Percentiles rank a stretch among this genome's conserved stretches.
phyloP scores from a whole-genome alignment of 1,140 invertebrate genomes.

The Leptonema lineaticorne region DNA sequence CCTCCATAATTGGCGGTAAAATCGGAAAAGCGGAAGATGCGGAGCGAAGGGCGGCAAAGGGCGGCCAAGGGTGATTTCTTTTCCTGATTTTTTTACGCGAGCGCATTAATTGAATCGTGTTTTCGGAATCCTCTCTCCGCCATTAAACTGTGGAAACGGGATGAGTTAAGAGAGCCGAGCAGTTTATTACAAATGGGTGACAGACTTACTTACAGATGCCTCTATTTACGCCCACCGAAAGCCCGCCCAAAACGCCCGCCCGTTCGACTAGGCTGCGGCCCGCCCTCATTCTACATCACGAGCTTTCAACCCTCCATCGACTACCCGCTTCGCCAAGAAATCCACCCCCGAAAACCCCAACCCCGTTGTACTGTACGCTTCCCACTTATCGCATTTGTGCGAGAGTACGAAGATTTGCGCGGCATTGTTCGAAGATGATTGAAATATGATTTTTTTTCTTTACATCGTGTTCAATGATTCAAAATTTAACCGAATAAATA shows the following conservation, averaged over 20 bases:
- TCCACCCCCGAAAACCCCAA: too few relatives aligned
- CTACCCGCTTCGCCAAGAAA: not conserved
- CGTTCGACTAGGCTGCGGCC: not conserved
- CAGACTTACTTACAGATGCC: constrained; percentile 40
- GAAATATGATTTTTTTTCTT: constrained; percentile 40
- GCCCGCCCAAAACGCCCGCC: not conserved
- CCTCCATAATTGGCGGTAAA: not conserved
- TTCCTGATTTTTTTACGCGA: not conserved
- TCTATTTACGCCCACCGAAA: constrained; percentile 28
- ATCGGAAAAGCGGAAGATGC: not conserved
- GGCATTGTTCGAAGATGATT: constrained; percentile 40
- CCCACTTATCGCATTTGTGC: constrained; percentile 36
- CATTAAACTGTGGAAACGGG: too few relatives aligned
- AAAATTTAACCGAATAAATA: too few relatives aligned
- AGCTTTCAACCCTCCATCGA: not conserved
- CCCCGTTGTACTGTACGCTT: too few relatives aligned
- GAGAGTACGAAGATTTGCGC: constrained; percentile 37
- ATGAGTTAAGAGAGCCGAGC: constrained; percentile 16
- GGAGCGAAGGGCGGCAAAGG: too few relatives aligned
- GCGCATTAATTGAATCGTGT: constrained; percentile 24
- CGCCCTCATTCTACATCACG: constrained; percentile 4
- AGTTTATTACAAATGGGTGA: constrained; percentile 41
- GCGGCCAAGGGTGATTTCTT: constrained; percentile 2
- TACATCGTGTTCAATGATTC: too few relatives aligned
- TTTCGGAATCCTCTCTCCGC: constrained; percentile 24